phyloP scores from a whole-genome alignment of 1,140 invertebrate species.

The Metaphire vulgaris region DNA sequence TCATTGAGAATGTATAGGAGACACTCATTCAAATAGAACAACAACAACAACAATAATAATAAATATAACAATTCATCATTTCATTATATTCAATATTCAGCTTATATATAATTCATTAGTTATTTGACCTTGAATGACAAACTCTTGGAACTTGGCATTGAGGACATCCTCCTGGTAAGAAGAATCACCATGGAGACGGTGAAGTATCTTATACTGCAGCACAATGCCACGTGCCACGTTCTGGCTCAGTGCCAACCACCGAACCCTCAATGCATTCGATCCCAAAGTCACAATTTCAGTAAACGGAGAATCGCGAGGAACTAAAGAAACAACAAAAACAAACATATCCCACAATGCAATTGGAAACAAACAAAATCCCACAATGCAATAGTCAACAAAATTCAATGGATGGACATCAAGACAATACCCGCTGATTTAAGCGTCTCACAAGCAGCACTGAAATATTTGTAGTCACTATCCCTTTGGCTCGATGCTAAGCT shows the following conservation, averaged over 20 bases:
- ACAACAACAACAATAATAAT: too few species aligned
- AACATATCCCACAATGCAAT: too few species aligned
- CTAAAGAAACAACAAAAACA: background rate
- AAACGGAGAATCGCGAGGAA: background rate
- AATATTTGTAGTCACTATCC: too few species aligned
- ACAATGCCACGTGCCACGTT: background rate
- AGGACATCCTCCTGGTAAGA: background rate
- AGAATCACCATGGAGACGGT: background rate
- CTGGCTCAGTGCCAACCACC: background rate
- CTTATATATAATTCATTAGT: background rate
- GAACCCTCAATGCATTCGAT: background rate
- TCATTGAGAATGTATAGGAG: too few species aligned
- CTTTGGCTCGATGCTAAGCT: too few species aligned
- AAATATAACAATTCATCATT: too few species aligned
- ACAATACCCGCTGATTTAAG: too few species aligned
- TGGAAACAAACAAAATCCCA: too few species aligned
- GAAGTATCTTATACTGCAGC: background rate
- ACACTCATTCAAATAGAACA: too few species aligned
- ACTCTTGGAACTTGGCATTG: background rate
- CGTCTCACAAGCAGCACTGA: too few species aligned
- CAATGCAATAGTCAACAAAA: constrained; percentile 5
- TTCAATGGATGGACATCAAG: too few species aligned
- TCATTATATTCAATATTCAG: too few species aligned
- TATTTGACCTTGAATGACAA: background rate
- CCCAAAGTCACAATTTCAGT: background rate